Conservation (phyloP, 2,888 invertebrate species). For the Lamellibrachia satsuma region DNA sequence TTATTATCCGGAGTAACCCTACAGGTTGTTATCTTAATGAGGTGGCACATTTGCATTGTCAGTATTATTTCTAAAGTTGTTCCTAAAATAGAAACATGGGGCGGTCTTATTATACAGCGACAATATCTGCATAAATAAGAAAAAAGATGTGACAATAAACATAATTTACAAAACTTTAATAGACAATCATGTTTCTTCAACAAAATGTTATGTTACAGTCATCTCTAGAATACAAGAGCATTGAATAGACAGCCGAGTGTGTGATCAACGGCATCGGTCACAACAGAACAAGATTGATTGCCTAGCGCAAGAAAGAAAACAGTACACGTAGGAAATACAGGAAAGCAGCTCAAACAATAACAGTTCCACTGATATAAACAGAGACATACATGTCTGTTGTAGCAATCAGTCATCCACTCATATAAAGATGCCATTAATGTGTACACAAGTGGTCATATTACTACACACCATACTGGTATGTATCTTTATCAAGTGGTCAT, state of each 20-base stretch:
- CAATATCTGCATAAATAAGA: not conserved
- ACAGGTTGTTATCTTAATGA: too few relatives aligned
- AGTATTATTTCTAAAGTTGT: not conserved
- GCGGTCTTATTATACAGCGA: not conserved
- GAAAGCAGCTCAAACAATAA: not conserved
- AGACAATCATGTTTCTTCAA: conserved; percentile 13
- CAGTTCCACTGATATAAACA: not conserved
- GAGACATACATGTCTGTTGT: not conserved
- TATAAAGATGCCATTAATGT: not conserved
- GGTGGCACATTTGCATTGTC: not conserved
- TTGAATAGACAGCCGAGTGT: not conserved
- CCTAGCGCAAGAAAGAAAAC: not conserved
- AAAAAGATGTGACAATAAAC: not conserved
- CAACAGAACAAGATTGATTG: not conserved
- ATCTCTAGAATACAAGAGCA: not conserved
- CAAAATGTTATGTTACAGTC: not conserved
- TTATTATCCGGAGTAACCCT: too few relatives aligned
- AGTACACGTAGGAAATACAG: not conserved
- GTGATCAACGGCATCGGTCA: not conserved
- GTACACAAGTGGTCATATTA: not conserved
- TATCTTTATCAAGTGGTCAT: too few relatives aligned
- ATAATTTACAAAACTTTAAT: conserved; percentile 17
- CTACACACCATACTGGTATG: not conserved
- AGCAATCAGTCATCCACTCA: not conserved
- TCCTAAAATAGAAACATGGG: not conserved